Percentiles rank a stretch among this genome's conserved stretches.
These are phyloP conservation scores for Plagodis dolabraria DNA, from an alignment of 2,888 invertebrate species.

Conservation along the genomic window DNA sequence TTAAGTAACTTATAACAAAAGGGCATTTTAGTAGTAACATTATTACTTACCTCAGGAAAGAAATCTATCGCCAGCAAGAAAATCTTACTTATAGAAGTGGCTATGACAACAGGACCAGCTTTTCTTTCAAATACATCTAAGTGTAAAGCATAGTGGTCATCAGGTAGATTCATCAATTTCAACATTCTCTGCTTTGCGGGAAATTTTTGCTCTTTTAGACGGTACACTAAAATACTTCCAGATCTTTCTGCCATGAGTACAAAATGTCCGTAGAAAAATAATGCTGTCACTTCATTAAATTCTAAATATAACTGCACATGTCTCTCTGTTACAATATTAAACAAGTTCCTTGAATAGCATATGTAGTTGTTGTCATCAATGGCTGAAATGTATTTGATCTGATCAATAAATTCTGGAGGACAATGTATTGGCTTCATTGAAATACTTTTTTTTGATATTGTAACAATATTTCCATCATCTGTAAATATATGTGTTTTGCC, in stretches of 20 bases:
- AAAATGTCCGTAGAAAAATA: conserved; percentile 71
- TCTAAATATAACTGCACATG: conserved; percentile 68
- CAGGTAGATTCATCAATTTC: conserved; percentile 56
- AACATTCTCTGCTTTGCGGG: conserved; percentile 61
- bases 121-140: conserved; percentile 70
- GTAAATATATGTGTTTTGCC: conserved; percentile 59
- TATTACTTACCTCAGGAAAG: conserved; percentile 65
- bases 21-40: no score
- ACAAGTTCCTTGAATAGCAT: conserved; percentile 68
- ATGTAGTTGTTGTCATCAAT: conserved; percentile 68
- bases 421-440: conserved; percentile 49
- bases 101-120: conserved; percentile 64
- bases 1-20: no score
- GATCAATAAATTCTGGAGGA: conserved; percentile 67
- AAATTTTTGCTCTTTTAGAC: conserved; percentile 60
- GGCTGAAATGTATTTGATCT: conserved; percentile 61
- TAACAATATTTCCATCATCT: conserved; percentile 65
- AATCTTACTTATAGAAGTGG: conserved; percentile 66
- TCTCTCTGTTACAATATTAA: conserved; percentile 68
- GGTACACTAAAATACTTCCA: conserved; percentile 67
- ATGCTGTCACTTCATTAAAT: conserved; percentile 67
- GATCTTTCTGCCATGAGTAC: conserved; percentile 63
- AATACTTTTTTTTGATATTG: conserved; percentile 42
- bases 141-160: conserved; percentile 66
- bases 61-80: conserved; percentile 62